Conservation (phyloP, 2,113 vertebrate genomes). For the Cinclus cinclus region DNA sequence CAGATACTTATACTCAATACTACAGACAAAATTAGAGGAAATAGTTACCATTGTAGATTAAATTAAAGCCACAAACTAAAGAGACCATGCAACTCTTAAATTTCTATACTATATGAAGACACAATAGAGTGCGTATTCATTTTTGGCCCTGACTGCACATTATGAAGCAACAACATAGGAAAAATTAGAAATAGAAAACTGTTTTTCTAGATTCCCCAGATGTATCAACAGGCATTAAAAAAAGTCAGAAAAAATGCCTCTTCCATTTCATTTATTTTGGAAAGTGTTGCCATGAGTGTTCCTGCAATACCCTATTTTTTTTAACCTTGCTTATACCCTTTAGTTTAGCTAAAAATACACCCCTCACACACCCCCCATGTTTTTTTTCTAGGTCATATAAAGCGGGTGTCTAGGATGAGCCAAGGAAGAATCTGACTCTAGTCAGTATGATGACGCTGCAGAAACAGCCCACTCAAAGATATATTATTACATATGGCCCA, state of each 20-base stretch:
- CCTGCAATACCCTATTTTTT: slow-evolving; percentile 39
- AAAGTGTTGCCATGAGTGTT: slow-evolving; percentile 27
- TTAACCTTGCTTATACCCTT: slow-evolving; percentile 69
- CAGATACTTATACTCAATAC: neutral
- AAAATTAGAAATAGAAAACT: neutral
- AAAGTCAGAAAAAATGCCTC: neutral
- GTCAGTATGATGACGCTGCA: slow-evolving; percentile 78
- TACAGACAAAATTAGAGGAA: neutral
- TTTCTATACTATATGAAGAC: neutral
- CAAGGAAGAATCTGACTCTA: slow-evolving; percentile 79
- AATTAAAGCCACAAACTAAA: neutral
- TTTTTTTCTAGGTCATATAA: slow-evolving; percentile 78
- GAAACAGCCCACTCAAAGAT: slow-evolving; percentile 72
- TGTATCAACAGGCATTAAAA: neutral
- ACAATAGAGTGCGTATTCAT: neutral
- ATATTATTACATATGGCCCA: slow-evolving; percentile 73
- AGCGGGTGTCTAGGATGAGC: slow-evolving; percentile 69
- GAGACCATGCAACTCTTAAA: neutral
- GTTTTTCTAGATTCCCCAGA: neutral
- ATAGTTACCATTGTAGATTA: neutral
- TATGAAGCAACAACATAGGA: neutral
- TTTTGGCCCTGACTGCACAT: neutral
- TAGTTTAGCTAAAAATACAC: slow-evolving; percentile 78
- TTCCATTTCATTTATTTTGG: neutral
- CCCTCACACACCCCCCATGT: slow-evolving; percentile 55